Evolutionary conservation across 2,797 vertebrate species (phyloP).

Genomic region (Rhabdomys pumilio): DNA sequence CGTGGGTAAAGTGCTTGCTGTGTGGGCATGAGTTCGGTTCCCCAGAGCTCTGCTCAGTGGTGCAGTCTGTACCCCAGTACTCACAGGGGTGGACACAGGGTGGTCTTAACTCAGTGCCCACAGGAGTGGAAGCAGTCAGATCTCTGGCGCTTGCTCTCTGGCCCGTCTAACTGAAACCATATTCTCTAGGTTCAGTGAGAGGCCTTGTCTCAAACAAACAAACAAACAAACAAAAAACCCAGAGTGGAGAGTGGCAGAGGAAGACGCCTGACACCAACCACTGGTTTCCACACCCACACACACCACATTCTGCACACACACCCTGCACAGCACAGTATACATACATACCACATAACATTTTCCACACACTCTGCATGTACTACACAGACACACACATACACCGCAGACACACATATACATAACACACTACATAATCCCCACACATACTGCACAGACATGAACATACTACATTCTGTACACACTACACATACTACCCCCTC

Average conservation of each 20-base stretch:
- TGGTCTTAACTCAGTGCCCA: background rate
- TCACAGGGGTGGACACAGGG: background rate
- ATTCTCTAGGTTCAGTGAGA: background rate
- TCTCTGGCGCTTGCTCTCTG: background rate
- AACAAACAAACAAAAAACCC: no score
- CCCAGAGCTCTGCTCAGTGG: no score
- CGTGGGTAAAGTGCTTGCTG: background rate
- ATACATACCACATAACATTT: no score
- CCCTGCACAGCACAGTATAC: background rate
- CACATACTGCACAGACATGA: background rate
- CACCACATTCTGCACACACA: no score
- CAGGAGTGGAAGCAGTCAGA: background rate
- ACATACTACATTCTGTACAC: background rate
- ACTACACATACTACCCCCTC: background rate
- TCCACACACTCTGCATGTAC: background rate
- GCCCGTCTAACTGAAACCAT: background rate
- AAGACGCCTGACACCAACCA: background rate
- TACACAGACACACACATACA: background rate
- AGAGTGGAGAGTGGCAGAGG: background rate
- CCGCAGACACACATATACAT: no score
- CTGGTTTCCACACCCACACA: background rate
- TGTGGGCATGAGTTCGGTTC: background rate
- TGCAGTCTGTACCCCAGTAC: background rate
- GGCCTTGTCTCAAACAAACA: background rate
- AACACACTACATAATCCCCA: background rate